These are phyloP conservation scores for Dendrolimus pini DNA, from an alignment of 2,888 invertebrate genomes.

Conservation along the genomic window DNA sequence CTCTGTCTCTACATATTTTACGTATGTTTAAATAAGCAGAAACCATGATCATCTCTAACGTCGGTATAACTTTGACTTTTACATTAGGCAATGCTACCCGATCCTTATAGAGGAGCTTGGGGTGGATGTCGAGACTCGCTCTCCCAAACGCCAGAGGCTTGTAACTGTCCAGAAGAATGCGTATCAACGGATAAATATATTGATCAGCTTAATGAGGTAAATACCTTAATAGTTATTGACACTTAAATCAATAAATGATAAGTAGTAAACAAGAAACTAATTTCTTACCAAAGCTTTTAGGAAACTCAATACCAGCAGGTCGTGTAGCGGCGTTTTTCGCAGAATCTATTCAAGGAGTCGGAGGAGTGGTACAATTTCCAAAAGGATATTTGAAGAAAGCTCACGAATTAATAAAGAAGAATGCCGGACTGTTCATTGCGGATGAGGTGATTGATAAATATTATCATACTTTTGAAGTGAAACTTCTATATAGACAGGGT, in stretches of 20 bases:
- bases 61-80: not conserved
- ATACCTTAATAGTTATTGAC: slow-evolving; percentile 1
- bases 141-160: slow-evolving; percentile 81
- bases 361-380: slow-evolving; percentile 95
- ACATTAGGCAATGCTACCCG: slow-evolving; percentile 89
- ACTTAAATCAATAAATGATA: not conserved
- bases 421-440: slow-evolving; percentile 92
- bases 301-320: slow-evolving; percentile 85
- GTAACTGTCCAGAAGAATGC: slow-evolving; percentile 82
- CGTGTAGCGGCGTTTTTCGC: slow-evolving; percentile 93
- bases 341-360: slow-evolving; percentile 97
- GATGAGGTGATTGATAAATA: slow-evolving; percentile 83
- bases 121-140: slow-evolving; percentile 96
- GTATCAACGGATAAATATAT: slow-evolving; percentile 87
- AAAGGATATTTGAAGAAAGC: slow-evolving; percentile 90
- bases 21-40: no score
- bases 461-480: not conserved
- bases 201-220: slow-evolving; percentile 82
- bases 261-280: no score
- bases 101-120: slow-evolving; percentile 94
- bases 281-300: slow-evolving; percentile 75
- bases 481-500: no score
- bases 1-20: no score
- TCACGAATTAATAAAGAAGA: slow-evolving; percentile 83
- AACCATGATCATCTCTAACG: no score